Conservation (phyloP, 2,797 vertebrate species). For the Dendrocincla tyrannina region DNA sequence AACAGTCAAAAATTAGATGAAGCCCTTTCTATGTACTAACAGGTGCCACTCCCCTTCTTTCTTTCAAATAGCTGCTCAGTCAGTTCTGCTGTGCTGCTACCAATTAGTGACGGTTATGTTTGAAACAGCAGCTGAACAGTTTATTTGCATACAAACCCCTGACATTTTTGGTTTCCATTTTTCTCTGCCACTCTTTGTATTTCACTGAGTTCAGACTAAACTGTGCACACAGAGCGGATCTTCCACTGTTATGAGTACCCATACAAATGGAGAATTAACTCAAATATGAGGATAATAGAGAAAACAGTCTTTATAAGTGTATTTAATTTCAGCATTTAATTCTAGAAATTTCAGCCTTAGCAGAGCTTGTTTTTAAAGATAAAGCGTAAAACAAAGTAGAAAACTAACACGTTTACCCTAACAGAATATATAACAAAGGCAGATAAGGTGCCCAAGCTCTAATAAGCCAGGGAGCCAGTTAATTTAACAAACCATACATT, state of each 20-base stretch:
- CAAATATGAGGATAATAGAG: background rate
- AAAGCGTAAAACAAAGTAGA: background rate
- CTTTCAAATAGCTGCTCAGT: background rate
- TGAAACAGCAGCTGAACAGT: constrained; percentile 36
- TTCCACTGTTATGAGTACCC: background rate
- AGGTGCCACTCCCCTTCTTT: constrained; percentile 10
- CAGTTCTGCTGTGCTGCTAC: background rate
- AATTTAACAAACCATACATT: constrained; percentile 69
- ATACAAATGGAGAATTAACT: background rate
- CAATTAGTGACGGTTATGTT: background rate
- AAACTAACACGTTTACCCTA: background rate
- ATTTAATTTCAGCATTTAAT: background rate
- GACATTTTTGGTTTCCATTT: background rate
- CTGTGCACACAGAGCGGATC: background rate
- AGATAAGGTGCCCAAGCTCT: constrained; percentile 1
- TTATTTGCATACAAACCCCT: background rate
- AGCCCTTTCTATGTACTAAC: background rate
- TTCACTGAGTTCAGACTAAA: background rate
- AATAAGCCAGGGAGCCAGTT: background rate
- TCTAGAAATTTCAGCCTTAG: background rate
- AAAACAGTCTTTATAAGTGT: background rate
- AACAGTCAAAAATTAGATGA: background rate
- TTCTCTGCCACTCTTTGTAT: background rate
- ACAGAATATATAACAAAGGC: background rate
- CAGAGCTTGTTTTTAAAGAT: background rate